Evolutionary conservation across 2,888 invertebrate genomes (phyloP).

Genomic region (Idaea biselata): DNA sequence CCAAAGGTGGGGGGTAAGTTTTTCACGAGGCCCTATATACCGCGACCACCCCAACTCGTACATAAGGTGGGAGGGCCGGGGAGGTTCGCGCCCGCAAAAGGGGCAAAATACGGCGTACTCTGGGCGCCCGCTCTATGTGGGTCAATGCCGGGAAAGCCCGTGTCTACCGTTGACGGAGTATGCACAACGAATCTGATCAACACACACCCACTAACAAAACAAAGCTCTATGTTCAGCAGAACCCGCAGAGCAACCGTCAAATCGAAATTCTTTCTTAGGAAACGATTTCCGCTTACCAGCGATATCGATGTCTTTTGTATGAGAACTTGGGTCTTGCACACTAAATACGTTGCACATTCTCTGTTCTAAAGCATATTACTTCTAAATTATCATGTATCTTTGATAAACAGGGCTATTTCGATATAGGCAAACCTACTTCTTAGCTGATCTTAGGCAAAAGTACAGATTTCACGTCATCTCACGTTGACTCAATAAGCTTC

Average conservation of each 20-base stretch:
- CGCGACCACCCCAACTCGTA: constrained; percentile 80
- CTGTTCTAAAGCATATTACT: no score
- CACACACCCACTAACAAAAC: constrained; percentile 69
- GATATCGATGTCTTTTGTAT: not conserved
- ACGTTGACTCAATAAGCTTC: constrained; percentile 15
- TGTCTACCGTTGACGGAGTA: constrained; percentile 80
- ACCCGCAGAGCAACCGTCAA: constrained; percentile 27
- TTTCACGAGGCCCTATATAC: constrained; percentile 81
- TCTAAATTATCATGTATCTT: no score
- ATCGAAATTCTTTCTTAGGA: constrained; percentile 34
- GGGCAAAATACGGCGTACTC: constrained; percentile 81
- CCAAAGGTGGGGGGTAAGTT: constrained; percentile 76
- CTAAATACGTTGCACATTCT: not conserved
- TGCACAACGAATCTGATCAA: constrained; percentile 81
- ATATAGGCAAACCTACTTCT: no score
- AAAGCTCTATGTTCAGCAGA: constrained; percentile 47
- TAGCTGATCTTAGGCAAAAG: no score
- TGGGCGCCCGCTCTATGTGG: constrained; percentile 80
- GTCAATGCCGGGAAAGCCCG: constrained; percentile 82
- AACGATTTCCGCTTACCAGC: not conserved
- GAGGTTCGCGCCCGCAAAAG: constrained; percentile 81
- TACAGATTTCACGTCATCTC: not conserved
- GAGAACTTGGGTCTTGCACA: no score
- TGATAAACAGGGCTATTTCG: no score
- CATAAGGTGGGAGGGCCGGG: constrained; percentile 78